Conservation (phyloP, 2,113 vertebrate species). For the Otis tarda region DNA sequence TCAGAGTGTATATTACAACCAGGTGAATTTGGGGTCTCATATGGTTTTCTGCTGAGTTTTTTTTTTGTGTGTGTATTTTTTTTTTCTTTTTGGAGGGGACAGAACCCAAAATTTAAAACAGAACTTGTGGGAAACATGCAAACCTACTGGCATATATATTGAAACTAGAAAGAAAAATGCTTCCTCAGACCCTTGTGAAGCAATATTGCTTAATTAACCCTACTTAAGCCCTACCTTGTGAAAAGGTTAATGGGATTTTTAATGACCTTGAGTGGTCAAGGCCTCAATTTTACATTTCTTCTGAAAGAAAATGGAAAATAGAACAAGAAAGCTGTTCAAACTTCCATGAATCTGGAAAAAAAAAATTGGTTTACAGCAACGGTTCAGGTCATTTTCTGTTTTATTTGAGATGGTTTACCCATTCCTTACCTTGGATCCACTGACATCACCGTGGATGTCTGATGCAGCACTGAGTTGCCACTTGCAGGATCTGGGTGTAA, state of each 20-base stretch:
- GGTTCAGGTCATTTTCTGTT: slow-evolving; percentile 14
- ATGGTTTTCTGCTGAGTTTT: neutral
- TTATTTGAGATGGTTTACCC: neutral
- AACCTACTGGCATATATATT: slow-evolving; percentile 10
- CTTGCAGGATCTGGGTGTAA: neutral
- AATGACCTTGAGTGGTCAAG: slow-evolving; percentile 73
- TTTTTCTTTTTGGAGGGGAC: neutral
- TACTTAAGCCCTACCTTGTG: slow-evolving; percentile 71
- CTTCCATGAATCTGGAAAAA: neutral
- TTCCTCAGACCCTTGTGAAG: slow-evolving; percentile 61
- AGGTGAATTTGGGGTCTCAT: neutral
- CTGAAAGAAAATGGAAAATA: slow-evolving; percentile 68
- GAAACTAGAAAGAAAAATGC: slow-evolving; percentile 54
- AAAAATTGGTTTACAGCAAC: slow-evolving; percentile 12
- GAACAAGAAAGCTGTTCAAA: slow-evolving; percentile 58
- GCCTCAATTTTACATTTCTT: slow-evolving; percentile 72
- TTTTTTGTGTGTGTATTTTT: neutral
- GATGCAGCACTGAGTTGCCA: neutral
- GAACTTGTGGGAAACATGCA: neutral
- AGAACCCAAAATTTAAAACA: neutral
- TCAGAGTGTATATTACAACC: neutral
- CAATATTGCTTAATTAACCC: slow-evolving; percentile 73
- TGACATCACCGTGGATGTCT: neutral
- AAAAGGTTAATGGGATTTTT: slow-evolving; percentile 74
- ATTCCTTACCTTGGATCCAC: neutral